phyloP scores from a whole-genome alignment of 2,797 vertebrate species.

The Tragopan temminckii region DNA sequence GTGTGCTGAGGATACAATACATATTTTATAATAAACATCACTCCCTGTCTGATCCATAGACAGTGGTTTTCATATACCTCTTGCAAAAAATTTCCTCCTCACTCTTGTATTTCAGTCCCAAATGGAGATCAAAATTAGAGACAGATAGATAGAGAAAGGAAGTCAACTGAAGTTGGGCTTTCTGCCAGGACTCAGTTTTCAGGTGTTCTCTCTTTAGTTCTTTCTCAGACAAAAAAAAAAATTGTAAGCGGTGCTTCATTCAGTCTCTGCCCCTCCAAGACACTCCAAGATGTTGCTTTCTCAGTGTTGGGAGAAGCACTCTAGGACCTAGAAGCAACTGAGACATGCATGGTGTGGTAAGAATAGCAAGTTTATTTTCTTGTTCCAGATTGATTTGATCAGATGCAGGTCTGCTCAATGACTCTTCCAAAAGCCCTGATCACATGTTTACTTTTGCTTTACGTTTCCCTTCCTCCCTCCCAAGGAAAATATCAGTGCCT shows the following conservation, averaged over 20 bases:
- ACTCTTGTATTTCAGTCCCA: background rate
- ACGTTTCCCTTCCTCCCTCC: background rate
- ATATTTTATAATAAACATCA: background rate
- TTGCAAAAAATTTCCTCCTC: background rate
- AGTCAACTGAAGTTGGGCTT: rapidly evolving
- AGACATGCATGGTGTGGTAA: background rate
- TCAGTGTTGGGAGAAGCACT: background rate
- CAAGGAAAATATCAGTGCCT: background rate
- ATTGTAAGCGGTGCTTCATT: background rate
- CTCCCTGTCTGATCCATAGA: background rate
- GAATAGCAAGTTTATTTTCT: background rate
- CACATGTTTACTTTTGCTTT: background rate
- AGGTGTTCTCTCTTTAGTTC: background rate
- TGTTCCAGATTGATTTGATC: background rate
- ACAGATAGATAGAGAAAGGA: background rate
- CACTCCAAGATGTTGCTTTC: background rate
- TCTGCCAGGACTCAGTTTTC: background rate
- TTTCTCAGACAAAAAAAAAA: background rate
- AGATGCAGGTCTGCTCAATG: background rate
- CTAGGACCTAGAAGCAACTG: background rate
- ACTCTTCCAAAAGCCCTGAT: background rate
- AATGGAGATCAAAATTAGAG: background rate
- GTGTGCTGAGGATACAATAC: background rate
- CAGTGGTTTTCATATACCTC: background rate
- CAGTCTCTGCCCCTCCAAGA: background rate